A percentile compares a stretch with the other conserved stretches of the same genome.
Evolutionary conservation across 2,888 invertebrate genomes (phyloP).

Genomic region (Macaria notata): DNA sequence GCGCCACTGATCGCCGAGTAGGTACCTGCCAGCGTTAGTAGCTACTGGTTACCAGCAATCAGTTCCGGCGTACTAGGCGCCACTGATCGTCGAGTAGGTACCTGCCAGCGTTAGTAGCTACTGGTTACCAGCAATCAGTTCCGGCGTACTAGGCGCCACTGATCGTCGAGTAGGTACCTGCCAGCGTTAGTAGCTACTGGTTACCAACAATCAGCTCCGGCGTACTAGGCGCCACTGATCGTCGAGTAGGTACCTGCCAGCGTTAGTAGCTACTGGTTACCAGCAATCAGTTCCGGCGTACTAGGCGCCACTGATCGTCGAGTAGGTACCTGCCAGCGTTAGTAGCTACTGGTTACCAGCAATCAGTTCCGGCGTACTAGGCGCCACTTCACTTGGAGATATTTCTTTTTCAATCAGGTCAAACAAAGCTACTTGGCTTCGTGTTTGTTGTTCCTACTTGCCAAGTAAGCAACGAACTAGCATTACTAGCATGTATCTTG

Average conservation of each 20-base stretch:
- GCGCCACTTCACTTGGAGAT: constrained; percentile 8
- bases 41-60: constrained; percentile 28
- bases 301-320: constrained; percentile 9
- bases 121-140: constrained; percentile 39
- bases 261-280: constrained; percentile 6
- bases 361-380: constrained; percentile 45
- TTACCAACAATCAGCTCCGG: constrained; percentile 45
- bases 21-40: constrained; percentile 10
- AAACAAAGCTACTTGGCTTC: background rate
- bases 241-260: constrained; percentile 1
- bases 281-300: constrained; percentile 46
- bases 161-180: constrained; percentile 2
- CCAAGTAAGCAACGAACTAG: too few species aligned
- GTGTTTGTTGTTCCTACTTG: background rate
- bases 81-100: constrained; percentile 10
- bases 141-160: constrained; percentile 35
- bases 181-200: constrained; percentile 10
- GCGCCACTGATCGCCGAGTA: constrained; percentile 7
- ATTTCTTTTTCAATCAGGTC: constrained; percentile 15
- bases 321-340: constrained; percentile 1
- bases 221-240: constrained; percentile 19
- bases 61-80: constrained; percentile 42
- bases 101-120: constrained; percentile 9
- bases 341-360: constrained; percentile 13
- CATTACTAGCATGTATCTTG: too few species aligned